Percentiles rank a stretch among this genome's conserved stretches.
Conservation (phyloP, 2,888 invertebrate genomes). For the Agriopis leucophaearia region DNA sequence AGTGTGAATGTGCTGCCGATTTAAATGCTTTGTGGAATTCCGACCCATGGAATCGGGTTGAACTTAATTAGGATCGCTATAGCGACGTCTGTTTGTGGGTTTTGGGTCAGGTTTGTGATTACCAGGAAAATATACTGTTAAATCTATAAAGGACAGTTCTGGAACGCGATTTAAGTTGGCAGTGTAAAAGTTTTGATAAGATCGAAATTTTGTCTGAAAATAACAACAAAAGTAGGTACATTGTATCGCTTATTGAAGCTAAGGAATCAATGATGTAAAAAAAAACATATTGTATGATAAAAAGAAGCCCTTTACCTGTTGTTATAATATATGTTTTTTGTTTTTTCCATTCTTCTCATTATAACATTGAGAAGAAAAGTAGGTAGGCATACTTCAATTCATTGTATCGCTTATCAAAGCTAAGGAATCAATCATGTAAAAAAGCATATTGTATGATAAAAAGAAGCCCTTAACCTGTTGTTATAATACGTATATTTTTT, state of each 20-base stretch:
- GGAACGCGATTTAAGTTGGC: neutral
- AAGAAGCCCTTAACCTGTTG: no score
- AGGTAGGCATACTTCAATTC: no score
- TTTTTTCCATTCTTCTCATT: no score
- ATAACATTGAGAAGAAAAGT: neutral
- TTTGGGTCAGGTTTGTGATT: slow-evolving; percentile 27
- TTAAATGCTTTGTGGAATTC: slow-evolving; percentile 26
- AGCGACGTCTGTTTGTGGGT: slow-evolving; percentile 23
- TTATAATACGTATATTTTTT: no score
- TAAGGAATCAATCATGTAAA: no score
- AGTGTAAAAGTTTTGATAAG: neutral
- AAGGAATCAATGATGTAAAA: no score
- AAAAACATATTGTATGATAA: no score
- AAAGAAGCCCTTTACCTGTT: no score
- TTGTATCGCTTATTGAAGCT: no score
- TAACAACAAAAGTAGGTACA: neutral
- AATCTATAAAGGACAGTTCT: slow-evolving; percentile 11
- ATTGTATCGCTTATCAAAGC: no score
- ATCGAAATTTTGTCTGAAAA: neutral
- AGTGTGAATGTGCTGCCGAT: slow-evolving; percentile 14
- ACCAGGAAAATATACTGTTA: slow-evolving; percentile 17
- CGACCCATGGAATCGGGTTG: slow-evolving; percentile 25
- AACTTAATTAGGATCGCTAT: slow-evolving; percentile 28
- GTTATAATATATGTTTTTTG: no score
- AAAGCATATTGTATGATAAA: no score